phyloP scores from a whole-genome alignment of 2,797 vertebrate species.

The Gallinago stenura region DNA sequence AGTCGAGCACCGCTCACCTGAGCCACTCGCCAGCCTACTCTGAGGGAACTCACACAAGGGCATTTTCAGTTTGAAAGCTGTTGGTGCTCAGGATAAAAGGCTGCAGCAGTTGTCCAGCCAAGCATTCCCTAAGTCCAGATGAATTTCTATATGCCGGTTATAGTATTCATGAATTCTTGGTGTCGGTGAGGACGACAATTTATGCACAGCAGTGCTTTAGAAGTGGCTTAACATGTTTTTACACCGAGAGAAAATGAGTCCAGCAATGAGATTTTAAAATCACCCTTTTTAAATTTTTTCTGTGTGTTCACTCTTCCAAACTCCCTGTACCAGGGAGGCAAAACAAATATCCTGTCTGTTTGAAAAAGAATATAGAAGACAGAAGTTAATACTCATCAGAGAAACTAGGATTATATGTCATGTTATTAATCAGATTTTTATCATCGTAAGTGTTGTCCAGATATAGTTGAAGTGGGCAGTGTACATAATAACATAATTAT shows the following conservation, averaged over 20 bases:
- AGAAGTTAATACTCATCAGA: conserved; percentile 66
- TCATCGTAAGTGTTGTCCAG: conserved; percentile 67
- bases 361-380: conserved; percentile 54
- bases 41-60: neutral
- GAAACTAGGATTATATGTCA: conserved; percentile 69
- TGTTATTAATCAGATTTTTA: conserved; percentile 76
- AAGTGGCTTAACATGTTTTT: neutral
- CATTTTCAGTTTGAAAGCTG: neutral
- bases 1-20: accelerated
- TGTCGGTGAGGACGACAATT: neutral
- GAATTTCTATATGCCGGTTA: neutral
- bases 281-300: neutral
- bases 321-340: neutral
- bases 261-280: conserved; percentile 7
- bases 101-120: neutral
- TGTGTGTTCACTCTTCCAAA: neutral
- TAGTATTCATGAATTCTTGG: neutral
- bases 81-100: neutral
- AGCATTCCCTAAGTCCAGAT: neutral
- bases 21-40: neutral
- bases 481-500: conserved; percentile 76
- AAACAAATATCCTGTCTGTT: conserved; percentile 53
- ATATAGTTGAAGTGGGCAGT: conserved; percentile 72
- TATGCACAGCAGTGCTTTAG: neutral
- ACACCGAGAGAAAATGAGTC: neutral